Conservation (phyloP, 2,888 invertebrate species). For the Tetranychus truncatus region DNA sequence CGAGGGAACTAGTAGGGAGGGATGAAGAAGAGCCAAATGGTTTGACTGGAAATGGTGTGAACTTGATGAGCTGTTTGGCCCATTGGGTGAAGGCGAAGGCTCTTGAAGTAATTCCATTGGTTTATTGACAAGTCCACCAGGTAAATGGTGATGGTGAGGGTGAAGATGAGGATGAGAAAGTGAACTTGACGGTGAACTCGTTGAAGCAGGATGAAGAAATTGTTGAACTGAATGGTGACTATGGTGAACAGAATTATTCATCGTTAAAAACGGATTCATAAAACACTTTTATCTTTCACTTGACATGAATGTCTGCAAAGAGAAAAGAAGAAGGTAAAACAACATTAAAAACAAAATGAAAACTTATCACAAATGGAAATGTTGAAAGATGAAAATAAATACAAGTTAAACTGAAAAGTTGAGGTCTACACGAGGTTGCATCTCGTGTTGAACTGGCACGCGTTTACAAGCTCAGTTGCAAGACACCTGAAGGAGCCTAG, state of each 20-base stretch:
- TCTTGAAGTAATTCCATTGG: no score
- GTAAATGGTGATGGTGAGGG: neutral
- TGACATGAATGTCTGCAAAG: neutral
- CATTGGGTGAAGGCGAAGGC: no score
- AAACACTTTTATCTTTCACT: no score
- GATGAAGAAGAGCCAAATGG: neutral
- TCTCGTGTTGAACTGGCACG: no score
- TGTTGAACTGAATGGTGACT: neutral
- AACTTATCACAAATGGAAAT: neutral
- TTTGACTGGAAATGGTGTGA: no score
- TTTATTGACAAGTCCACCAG: no score
- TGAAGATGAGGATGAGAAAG: neutral
- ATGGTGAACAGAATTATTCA: no score
- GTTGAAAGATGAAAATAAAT: neutral
- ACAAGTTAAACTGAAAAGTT: conserved; percentile 1
- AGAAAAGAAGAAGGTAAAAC: neutral
- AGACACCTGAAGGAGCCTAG: neutral
- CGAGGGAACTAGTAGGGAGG: neutral
- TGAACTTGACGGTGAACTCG: neutral
- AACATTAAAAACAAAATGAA: neutral
- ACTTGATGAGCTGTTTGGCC: no score
- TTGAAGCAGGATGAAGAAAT: neutral
- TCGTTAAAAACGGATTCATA: no score
- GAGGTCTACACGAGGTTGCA: neutral
- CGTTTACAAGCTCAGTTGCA: no score